These are phyloP conservation scores for Fabriciana adippe DNA, from an alignment of 2,888 invertebrate genomes.

Conservation along the genomic window DNA sequence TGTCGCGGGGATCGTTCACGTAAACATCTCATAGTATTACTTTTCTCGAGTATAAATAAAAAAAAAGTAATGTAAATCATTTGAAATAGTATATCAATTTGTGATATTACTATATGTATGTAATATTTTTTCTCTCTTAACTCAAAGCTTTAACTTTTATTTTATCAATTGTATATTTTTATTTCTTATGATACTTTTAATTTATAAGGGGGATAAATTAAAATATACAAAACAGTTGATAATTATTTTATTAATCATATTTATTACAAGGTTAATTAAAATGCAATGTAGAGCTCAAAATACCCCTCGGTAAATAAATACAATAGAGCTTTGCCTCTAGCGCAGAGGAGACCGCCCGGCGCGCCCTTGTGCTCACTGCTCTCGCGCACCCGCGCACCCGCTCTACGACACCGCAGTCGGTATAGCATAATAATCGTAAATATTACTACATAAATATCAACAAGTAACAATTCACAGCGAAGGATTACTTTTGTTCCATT, in stretches of 20 bases:
- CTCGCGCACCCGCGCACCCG: neutral
- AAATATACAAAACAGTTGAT: neutral
- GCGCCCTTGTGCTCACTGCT: constrained; percentile 33
- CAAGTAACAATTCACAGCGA: constrained; percentile 18
- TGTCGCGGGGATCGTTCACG: neutral
- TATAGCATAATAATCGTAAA: constrained; percentile 27
- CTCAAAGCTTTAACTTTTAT: too few species aligned
- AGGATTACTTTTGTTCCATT: constrained; percentile 13
- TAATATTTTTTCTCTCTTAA: too few species aligned
- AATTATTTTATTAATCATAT: neutral
- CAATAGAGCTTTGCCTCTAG: neutral
- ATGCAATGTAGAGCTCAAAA: neutral
- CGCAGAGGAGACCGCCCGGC: constrained; percentile 38
- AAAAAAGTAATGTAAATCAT: too few species aligned
- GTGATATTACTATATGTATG: too few species aligned
- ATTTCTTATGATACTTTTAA: too few species aligned
- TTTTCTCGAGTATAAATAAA: too few species aligned
- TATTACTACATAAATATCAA: constrained; percentile 35
- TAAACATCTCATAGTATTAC: too few species aligned
- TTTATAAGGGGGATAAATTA: neutral
- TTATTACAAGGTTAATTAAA: neutral
- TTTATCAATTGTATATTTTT: too few species aligned
- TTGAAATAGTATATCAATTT: too few species aligned
- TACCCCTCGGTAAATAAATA: neutral
- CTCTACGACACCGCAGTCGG: too few species aligned